Percentiles rank a stretch among this genome's conserved stretches.
Evolutionary conservation across 2,888 invertebrate species (phyloP).

Genomic region (Cataglyphis altisquamis): DNA sequence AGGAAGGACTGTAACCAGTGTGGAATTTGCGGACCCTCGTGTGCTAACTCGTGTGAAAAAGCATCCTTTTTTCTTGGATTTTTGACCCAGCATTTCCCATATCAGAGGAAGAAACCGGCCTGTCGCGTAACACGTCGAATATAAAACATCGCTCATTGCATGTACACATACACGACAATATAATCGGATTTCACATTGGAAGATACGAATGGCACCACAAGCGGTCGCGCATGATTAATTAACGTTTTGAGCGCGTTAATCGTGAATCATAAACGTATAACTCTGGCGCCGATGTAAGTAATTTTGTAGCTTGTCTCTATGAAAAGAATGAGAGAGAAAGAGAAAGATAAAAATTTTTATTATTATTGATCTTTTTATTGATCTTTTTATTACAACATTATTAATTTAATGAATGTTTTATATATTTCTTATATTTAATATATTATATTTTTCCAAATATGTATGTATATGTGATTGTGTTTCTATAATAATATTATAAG

Average conservation of each 20-base stretch:
- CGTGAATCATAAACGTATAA: conserved; percentile 6
- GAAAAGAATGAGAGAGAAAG: neutral
- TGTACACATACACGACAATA: neutral
- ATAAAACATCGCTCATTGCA: conserved; percentile 39
- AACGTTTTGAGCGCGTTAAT: conserved; percentile 25
- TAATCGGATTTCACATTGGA: conserved; percentile 39
- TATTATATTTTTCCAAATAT: neutral
- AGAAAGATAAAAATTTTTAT: neutral
- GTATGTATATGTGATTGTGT: neutral
- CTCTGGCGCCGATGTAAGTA: neutral
- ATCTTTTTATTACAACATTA: neutral
- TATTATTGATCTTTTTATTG: neutral
- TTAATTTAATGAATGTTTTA: neutral
- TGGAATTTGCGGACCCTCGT: conserved; percentile 63
- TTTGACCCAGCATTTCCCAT: conserved; percentile 13
- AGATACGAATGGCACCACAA: conserved; percentile 10
- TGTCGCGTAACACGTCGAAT: conserved; percentile 21
- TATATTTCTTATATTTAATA: neutral
- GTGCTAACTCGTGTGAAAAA: conserved; percentile 32
- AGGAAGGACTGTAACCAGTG: conserved; percentile 15
- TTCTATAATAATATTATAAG: no score
- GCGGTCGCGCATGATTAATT: conserved; percentile 44
- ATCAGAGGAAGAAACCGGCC: conserved; percentile 47
- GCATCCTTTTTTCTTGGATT: conserved; percentile 49
- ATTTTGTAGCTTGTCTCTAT: neutral